Evolutionary conservation across 1,140 invertebrate genomes (phyloP).

Genomic region (Scaptomyza montana): DNA sequence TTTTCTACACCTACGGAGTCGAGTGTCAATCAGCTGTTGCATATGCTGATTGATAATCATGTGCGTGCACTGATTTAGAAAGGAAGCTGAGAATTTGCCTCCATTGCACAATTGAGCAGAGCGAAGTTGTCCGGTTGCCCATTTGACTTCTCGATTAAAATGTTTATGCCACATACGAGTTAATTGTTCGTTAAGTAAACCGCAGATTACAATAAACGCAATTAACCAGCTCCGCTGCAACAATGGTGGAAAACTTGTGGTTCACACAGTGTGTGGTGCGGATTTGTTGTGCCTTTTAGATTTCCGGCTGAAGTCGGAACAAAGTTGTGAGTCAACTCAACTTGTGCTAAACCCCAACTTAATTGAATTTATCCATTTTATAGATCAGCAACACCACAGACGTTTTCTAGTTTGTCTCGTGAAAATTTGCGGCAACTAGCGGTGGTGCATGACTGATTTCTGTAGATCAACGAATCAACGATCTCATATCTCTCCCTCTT

Average conservation of each 20-base stretch:
- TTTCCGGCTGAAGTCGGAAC: slow-evolving; percentile 21
- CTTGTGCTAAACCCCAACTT: background rate
- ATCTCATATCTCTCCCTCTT: slow-evolving; percentile 44
- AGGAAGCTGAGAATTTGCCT: slow-evolving; percentile 49
- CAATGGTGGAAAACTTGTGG: slow-evolving; percentile 31
- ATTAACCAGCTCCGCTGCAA: slow-evolving; percentile 16
- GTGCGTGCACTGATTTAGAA: slow-evolving; percentile 64
- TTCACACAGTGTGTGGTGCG: background rate
- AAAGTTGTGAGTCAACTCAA: background rate
- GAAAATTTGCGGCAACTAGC: slow-evolving; percentile 9
- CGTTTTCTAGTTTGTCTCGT: background rate
- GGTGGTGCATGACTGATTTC: slow-evolving; percentile 58
- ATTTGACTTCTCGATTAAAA: background rate
- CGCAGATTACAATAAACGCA: slow-evolving; percentile 30
- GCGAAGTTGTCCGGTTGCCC: too few relatives aligned
- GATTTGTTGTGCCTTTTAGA: slow-evolving; percentile 18
- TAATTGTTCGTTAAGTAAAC: slow-evolving; percentile 38
- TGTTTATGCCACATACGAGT: background rate
- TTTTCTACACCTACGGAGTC: slow-evolving; percentile 70
- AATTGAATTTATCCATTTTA: slow-evolving; percentile 15
- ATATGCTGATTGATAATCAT: slow-evolving; percentile 71
- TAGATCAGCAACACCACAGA: background rate
- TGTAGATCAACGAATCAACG: slow-evolving; percentile 34
- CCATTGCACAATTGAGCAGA: slow-evolving; percentile 26
- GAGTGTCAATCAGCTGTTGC: slow-evolving; percentile 64